Conservation (phyloP, 92 coral and sea anemone genomes). For the Zoanthus solanderi region DNA sequence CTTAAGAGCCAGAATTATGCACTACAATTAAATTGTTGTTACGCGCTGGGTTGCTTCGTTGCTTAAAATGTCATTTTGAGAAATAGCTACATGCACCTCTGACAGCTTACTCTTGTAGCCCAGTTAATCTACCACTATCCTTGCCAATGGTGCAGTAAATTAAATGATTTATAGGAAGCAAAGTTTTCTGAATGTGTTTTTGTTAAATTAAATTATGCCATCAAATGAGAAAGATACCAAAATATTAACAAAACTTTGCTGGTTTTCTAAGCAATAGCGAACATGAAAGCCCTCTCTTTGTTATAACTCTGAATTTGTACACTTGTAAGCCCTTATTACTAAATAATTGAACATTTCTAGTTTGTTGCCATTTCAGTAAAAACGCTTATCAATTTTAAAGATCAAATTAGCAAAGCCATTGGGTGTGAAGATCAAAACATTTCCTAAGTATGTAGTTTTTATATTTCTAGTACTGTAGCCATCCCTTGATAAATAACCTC, state of each 20-base stretch:
- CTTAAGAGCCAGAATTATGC: no score
- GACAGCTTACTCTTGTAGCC: constrained; percentile 16
- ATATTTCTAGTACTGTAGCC: constrained; percentile 5
- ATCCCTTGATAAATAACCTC: constrained; percentile 14
- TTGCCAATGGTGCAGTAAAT: constrained; percentile 19
- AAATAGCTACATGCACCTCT: constrained; percentile 1
- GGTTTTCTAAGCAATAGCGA: neutral
- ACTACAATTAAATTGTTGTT: no score
- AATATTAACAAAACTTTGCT: neutral
- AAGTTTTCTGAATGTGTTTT: constrained; percentile 21
- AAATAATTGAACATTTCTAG: neutral
- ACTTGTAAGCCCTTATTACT: constrained; percentile 1
- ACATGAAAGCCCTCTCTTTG: constrained; percentile 11
- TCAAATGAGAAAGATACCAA: constrained; percentile 2
- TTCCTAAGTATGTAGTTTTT: constrained; percentile 1
- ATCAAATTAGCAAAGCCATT: constrained; percentile 2
- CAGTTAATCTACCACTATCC: no score
- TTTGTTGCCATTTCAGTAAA: constrained; percentile 14
- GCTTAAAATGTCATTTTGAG: neutral
- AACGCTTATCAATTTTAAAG: constrained; percentile 5
- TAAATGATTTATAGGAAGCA: constrained; percentile 9
- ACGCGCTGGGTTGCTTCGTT: no score
- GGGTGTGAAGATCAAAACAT: constrained; percentile 6
- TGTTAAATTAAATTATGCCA: neutral
- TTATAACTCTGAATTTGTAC: constrained; percentile 1